Conservation (phyloP, 2,797 vertebrate species). For the Urosaurus nigricauda region DNA sequence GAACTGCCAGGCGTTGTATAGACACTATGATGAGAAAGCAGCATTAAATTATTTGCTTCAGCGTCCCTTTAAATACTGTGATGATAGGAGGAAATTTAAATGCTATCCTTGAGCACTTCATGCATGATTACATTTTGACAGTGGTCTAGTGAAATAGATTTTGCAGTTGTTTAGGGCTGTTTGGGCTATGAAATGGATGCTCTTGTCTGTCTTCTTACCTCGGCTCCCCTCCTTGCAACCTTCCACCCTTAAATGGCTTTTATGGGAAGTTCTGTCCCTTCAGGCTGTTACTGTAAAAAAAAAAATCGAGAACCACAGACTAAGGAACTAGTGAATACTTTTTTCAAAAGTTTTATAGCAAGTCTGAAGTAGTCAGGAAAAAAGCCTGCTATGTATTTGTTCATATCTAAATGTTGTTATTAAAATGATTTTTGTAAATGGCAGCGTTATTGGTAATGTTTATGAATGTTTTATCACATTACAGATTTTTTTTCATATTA, state of each 20-base stretch:
- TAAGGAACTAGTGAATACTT: not conserved
- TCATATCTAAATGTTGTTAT: not conserved
- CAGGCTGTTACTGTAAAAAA: not conserved
- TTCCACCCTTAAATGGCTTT: not conserved
- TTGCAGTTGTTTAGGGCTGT: not conserved
- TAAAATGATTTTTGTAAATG: not conserved
- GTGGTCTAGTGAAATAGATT: not conserved
- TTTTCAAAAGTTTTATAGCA: not conserved
- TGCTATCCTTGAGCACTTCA: not conserved
- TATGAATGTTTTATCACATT: not conserved
- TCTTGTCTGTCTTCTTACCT: not conserved
- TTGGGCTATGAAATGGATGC: not conserved
- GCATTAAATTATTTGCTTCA: not conserved
- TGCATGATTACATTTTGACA: constrained; percentile 7
- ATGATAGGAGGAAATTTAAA: not conserved
- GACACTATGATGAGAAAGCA: not conserved
- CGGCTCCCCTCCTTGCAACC: no score
- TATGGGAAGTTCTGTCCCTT: not conserved
- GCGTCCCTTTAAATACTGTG: not conserved
- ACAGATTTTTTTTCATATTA: not conserved
- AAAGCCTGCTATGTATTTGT: not conserved
- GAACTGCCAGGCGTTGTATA: not conserved
- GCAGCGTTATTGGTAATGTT: not conserved
- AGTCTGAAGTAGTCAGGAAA: not conserved
- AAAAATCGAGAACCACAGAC: not conserved